Evolutionary conservation across 2,113 vertebrate genomes (phyloP), one percentile per base, ranked within the genome.

Genomic region (Microtus richardsoni): DNA sequence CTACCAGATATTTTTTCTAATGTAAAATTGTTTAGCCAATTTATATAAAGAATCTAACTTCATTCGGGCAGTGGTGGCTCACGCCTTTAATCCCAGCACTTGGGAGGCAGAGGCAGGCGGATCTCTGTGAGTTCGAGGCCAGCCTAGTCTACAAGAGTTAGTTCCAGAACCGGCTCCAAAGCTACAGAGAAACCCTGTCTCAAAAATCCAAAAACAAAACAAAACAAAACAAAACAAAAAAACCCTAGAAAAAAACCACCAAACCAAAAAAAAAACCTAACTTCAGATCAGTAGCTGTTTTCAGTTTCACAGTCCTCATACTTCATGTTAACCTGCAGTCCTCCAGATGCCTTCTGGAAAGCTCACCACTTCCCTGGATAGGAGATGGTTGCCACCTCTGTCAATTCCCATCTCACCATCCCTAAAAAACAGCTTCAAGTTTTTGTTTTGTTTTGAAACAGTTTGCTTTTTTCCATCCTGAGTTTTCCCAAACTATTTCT

Each of bases 401-500:
- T 30, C 87, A 47, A 83, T 88, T 91, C 54, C 39, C 28, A 33
- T 64, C 12, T 80, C 79, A 62, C 36, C 22, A 36, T 82, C n/a
- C 91, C 24, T 21, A 90, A 82, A 64, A 64, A 92, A 85, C 49
- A 82, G 71, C 41, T 66, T 33, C 41, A 88, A 11, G 30, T 41
- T 94, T 92, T 68, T 88, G 41, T 92, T 91, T 80, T 80, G 82
- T 87, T 97, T 97, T 94, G 21, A 96, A 90, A 93, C 39, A 68
- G 73, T 54, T 88, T 95, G 33, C 26, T 96, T 98, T 97, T 84
- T 98, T 98, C 97, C 98, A 97, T 62, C 66, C 91, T 21, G 28
- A 98, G 95, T 95, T 97, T 97, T 95, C 91, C 96, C 93, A 97
- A 98, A 97, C 96, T 98, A 95, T 98, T 98, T 98, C 96, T 98